A percentile compares a stretch with the other conserved stretches of the same genome.
These are phyloP conservation scores for Notoglanidium macrostoma DNA, from an alignment of 2,797 vertebrate species.

Conservation along the genomic window DNA sequence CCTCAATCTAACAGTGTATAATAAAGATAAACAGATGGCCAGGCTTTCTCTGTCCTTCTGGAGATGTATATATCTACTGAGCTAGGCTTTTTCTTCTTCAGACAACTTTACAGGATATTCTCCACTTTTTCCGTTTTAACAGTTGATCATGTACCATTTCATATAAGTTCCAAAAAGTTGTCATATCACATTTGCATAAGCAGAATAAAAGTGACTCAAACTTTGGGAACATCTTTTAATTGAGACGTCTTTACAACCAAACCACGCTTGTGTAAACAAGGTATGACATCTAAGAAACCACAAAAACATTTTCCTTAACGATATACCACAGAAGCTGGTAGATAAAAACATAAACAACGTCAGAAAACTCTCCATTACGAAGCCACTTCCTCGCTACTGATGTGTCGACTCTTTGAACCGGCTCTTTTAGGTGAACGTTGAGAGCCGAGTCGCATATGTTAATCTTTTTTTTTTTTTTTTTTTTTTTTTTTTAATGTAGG, in stretches of 20 bases:
- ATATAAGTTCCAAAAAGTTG: neutral
- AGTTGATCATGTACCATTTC: neutral
- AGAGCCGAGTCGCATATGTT: neutral
- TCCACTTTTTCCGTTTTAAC: neutral
- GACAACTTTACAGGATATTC: neutral
- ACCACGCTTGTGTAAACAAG: neutral
- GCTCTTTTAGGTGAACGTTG: neutral
- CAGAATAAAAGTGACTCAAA: neutral
- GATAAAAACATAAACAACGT: neutral
- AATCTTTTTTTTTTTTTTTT: neutral
- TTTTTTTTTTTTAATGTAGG: neutral
- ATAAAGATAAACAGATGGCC: neutral
- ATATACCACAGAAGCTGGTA: neutral
- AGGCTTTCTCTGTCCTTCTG: neutral
- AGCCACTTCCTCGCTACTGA: neutral
- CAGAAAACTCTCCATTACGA: conserved; percentile 12
- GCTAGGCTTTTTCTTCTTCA: no score
- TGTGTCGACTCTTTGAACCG: neutral
- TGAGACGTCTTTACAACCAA: neutral
- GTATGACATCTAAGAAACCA: neutral
- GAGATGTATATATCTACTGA: neutral
- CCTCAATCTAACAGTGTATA: neutral
- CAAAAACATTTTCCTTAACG: neutral
- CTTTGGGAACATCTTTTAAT: neutral
- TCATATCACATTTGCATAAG: neutral